These are phyloP conservation scores for Drosophila sp. DNA, from an alignment of 1,140 invertebrate genomes.

Conservation along the genomic window DNA sequence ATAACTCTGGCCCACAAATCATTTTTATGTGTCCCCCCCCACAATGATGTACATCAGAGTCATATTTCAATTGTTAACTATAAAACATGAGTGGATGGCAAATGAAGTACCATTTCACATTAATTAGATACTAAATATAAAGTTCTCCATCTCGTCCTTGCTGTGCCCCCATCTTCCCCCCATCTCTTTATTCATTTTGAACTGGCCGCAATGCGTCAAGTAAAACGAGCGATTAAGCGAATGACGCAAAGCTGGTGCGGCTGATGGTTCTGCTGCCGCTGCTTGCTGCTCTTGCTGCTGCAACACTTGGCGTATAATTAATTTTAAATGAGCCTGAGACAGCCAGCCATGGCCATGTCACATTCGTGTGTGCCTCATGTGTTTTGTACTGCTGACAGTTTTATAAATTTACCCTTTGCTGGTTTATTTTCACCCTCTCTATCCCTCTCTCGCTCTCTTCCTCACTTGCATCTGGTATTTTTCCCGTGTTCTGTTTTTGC, in stretches of 20 bases:
- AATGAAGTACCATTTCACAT: constrained; percentile 52
- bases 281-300: constrained; percentile 10
- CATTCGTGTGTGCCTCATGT: constrained; percentile 41
- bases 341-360: constrained; percentile 38
- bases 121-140: constrained; percentile 60
- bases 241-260: constrained; percentile 63
- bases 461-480: constrained; percentile 18
- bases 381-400: constrained; percentile 38
- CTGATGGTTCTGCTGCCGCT: constrained; percentile 1
- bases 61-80: constrained; percentile 27
- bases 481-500: constrained; percentile 30
- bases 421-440: constrained; percentile 29
- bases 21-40: not conserved
- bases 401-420: constrained; percentile 58
- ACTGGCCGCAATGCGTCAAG: constrained; percentile 41
- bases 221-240: constrained; percentile 71
- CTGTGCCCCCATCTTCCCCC: constrained; percentile 4
- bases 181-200: constrained; percentile 26
- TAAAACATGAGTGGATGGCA: constrained; percentile 31
- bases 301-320: constrained; percentile 76
- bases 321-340: constrained; percentile 72
- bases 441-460: not conserved
- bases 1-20: not conserved
- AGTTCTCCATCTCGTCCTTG: constrained; percentile 3
- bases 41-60: not conserved